Evolutionary conservation across 2,113 vertebrate species (phyloP).

Genomic region (Entosphenus tridentatus): DNA sequence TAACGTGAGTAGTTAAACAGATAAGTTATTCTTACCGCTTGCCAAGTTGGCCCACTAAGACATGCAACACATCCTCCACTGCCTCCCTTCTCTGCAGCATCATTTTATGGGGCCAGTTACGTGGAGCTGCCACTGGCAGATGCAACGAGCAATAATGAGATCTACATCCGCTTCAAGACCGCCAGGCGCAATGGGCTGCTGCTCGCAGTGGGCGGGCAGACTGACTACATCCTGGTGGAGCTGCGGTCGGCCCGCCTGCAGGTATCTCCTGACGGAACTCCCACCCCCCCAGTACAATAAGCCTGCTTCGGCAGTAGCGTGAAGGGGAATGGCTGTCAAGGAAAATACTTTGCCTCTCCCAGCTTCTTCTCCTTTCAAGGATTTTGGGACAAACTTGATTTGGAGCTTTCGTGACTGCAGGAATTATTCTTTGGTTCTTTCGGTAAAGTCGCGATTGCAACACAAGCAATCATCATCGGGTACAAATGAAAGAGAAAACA

Average conservation of each 20-base stretch:
- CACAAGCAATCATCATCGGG: no score
- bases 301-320: not conserved
- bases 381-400: not conserved
- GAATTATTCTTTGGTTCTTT: not conserved
- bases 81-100: slow-evolving; percentile 20
- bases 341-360: not conserved
- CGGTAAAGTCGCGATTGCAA: not conserved
- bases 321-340: no score
- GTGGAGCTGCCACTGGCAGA: slow-evolving; percentile 36
- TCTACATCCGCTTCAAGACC: slow-evolving; percentile 45
- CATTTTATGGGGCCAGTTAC: slow-evolving; percentile 56
- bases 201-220: slow-evolving; percentile 46
- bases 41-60: no score
- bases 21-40: no score
- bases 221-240: slow-evolving; percentile 37
- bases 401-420: not conserved
- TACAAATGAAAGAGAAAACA: no score
- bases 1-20: no score
- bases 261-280: slow-evolving; percentile 16
- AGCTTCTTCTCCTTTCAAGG: not conserved
- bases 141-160: slow-evolving; percentile 23
- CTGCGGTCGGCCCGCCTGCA: slow-evolving; percentile 33
- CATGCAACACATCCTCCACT: no score
- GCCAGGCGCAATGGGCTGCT: slow-evolving; percentile 43
- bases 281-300: slow-evolving; percentile 8